These are phyloP conservation scores for Hemicordylus capensis DNA, from an alignment of 2,113 vertebrate species.

Conservation along the genomic window DNA sequence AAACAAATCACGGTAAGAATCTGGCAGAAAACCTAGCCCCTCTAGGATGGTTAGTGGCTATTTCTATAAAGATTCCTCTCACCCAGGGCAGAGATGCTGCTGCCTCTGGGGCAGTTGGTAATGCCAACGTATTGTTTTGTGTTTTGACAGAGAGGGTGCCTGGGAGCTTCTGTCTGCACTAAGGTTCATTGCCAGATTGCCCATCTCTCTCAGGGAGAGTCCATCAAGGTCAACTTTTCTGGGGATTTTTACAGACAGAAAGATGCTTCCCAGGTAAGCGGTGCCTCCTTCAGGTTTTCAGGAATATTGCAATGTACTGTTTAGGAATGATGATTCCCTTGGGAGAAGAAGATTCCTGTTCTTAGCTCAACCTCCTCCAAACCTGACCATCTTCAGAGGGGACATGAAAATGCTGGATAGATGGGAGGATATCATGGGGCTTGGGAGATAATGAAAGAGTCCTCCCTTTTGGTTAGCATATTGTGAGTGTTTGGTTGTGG, in stretches of 20 bases:
- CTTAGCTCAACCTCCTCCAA: neutral
- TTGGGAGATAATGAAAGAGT: neutral
- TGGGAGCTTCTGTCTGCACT: neutral
- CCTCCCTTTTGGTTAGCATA: neutral
- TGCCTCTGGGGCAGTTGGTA: neutral
- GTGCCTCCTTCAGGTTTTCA: neutral
- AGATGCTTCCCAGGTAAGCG: neutral
- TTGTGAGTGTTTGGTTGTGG: neutral
- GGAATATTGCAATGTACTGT: no score
- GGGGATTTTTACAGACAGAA: constrained; percentile 1
- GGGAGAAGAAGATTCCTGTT: neutral
- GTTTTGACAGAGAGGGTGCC: constrained; percentile 14
- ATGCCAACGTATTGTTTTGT: neutral
- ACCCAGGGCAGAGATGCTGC: neutral
- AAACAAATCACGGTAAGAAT: neutral
- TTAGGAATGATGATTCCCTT: neutral
- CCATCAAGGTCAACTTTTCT: constrained; percentile 12
- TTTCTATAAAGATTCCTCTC: neutral
- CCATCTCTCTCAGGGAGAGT: neutral
- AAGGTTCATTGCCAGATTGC: neutral
- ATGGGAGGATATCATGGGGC: neutral
- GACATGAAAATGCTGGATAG: neutral
- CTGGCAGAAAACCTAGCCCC: neutral
- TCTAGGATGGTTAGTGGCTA: neutral
- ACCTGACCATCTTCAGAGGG: neutral